Percentiles rank a stretch among this genome's conserved stretches.
Conservation (phyloP, 2,113 vertebrate genomes). For the Pipra filicauda region DNA sequence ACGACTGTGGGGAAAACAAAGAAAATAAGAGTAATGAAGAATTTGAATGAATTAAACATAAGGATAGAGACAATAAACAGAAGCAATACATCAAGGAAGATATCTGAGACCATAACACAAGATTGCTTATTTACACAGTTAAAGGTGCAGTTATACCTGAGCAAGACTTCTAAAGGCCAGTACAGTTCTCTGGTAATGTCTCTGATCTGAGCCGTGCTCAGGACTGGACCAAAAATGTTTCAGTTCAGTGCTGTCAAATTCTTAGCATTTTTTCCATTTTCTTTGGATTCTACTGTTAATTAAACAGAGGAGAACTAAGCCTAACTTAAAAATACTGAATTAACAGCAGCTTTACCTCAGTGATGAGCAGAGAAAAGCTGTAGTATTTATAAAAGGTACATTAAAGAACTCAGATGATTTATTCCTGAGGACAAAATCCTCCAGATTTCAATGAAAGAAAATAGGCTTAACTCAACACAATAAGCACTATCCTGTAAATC, state of each 20-base stretch:
- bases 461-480: background rate
- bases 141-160: background rate
- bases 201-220: background rate
- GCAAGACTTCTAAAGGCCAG: background rate
- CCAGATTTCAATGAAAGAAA: background rate
- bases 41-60: background rate
- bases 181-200: background rate
- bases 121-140: background rate
- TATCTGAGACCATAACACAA: background rate
- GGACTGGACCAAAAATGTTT: background rate
- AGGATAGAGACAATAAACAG: background rate
- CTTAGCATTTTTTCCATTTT: background rate
- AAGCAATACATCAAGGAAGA: background rate
- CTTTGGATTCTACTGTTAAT: background rate
- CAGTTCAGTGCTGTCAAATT: background rate
- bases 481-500: background rate
- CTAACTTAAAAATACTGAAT: background rate
- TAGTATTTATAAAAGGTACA: background rate
- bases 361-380: background rate
- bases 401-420: background rate
- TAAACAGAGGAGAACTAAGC: background rate
- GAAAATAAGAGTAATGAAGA: constrained; percentile 22
- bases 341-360: background rate
- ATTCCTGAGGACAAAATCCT: background rate
- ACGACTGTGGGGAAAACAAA: background rate